Base-by-base conservation (phyloP, 2,888 invertebrate genomes). In the Agrochola lota region DNA sequence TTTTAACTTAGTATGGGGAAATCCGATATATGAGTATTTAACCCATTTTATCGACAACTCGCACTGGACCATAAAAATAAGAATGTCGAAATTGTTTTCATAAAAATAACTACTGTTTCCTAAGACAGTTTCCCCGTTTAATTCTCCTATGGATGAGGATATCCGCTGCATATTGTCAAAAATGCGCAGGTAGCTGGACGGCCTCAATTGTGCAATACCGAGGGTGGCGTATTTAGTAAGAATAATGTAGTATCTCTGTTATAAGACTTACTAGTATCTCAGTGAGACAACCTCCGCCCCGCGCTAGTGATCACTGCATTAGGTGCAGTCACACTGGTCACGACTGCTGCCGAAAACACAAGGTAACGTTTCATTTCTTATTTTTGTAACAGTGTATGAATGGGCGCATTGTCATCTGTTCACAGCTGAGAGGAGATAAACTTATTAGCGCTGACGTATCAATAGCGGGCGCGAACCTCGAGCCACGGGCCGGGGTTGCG, bases 371-470 rank as follows among this genome's bases (percentile, higher is more conserved):
- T 8, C n/a, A 17, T 68, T 30, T 30, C 5, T 30, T 77, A 15
- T 43, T 35, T 12, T 60, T 60, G n/a, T 35, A n/a, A 52, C n/a
- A 30, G 49, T 15, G 30, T n/a, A 11, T 3, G 15, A 78, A 49
- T 8, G 30, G 11, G 2, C 9, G 12, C 49, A n/a, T 49, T 67
- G 57, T 26, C 40, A 74, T 20, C 15, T 59, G 43, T 35, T 26
- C n/a, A 30, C n/a, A n/a, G 30, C 2, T 6, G 64, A 26, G 66
- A 59, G 46, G 30, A 72, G 72, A 77, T 77, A 55, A 62, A 74
- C 20, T 80, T 77, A 63, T 64, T 72, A 80, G 63, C 55, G 30
- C 17, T 9, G 7, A 57, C 46, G 64, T 72, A 72, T 70, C 63
- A 62, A 35, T 49, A 15, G 66, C 40, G 2, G n/a, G 8, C 70